Evolutionary conservation across 2,888 invertebrate genomes (phyloP), one percentile per base, ranked within the genome.

Genomic region (Scaeva pyrastri): DNA sequence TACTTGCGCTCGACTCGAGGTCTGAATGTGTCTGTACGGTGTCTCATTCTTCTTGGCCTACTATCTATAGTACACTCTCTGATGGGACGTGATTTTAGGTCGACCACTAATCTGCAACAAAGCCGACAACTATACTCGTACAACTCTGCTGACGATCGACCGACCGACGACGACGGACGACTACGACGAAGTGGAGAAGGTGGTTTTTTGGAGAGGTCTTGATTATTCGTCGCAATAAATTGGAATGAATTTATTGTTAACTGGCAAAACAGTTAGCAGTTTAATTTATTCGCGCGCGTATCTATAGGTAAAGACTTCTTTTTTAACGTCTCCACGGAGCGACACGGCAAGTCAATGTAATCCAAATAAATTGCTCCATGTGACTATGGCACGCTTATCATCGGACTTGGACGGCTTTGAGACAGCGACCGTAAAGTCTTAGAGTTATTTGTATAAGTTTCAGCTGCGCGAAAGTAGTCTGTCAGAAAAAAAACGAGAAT

Each of bases 201-300:
- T 41, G 11, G 81, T 56, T 70, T 64, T 70, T 64, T 72, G 31
- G 70, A 62, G 70, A 74, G 41, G 78, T 78, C 78, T 79, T 72
- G 84, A 84, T 79, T 75, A 75, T 68, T 71, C 75, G 26, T 58
- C 79, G 79, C 71, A 74, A 84, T 84, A 84, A 84, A 84, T 84
- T 84, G 64, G 58, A 84, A 84, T 58, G 84, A 79, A 84, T 84
- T 84, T 79, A 84, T 84, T 75, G 79, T 79, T 84, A 84, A 84
- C 75, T 66, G 70, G 79, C 60, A 21, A 79, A 78, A 78, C 83
- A 83, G 79, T 79, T 79, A 84, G 79, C 71, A 62, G 45, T 58
- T 79, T 79, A 79, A 79, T 75, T 84, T 75, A 78, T 83, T 80
- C 64, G 16, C 26, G 45, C n/a, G n/a, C n/a, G n/a, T n/a, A n/a